Evolutionary conservation across 2,888 invertebrate species (phyloP).

Genomic region (Hartigia nigra): DNA sequence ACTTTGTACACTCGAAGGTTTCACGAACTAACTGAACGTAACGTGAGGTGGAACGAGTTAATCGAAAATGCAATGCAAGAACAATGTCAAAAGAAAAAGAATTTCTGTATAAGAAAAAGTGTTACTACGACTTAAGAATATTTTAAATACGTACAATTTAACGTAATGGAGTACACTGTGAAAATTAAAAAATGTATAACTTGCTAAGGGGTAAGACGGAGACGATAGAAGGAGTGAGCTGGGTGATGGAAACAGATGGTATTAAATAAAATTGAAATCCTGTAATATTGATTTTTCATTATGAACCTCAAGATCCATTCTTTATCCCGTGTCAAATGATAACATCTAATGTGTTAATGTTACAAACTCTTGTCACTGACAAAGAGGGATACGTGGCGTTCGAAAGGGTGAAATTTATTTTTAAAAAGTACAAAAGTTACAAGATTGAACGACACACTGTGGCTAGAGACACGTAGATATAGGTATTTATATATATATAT

Average conservation of each 20-base stretch:
- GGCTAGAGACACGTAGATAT: conserved; percentile 29
- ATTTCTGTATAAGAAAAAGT: conserved; percentile 33
- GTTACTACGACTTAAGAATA: conserved; percentile 37
- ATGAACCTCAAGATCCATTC: not conserved
- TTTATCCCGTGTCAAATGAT: not conserved
- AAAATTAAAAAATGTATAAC: conserved; percentile 36
- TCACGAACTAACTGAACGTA: not conserved
- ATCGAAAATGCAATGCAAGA: conserved; percentile 31
- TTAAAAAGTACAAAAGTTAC: conserved; percentile 50
- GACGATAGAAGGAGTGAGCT: not conserved
- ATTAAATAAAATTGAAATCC: conserved; percentile 36
- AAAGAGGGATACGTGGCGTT: conserved; percentile 16
- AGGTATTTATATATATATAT: not conserved
- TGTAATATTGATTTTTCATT: not conserved
- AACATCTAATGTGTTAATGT: not conserved
- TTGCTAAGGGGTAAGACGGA: not conserved
- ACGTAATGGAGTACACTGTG: conserved; percentile 12
- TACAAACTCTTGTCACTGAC: not conserved
- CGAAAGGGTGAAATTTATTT: conserved; percentile 39
- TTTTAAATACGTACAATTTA: conserved; percentile 48
- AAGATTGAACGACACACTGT: conserved; percentile 26
- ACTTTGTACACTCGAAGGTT: not conserved
- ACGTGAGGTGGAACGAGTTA: not conserved
- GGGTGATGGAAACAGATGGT: conserved; percentile 29
- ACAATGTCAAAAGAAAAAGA: conserved; percentile 34